phyloP scores from a whole-genome alignment of 2,888 invertebrate genomes.

The Stenichneumon culpator region DNA sequence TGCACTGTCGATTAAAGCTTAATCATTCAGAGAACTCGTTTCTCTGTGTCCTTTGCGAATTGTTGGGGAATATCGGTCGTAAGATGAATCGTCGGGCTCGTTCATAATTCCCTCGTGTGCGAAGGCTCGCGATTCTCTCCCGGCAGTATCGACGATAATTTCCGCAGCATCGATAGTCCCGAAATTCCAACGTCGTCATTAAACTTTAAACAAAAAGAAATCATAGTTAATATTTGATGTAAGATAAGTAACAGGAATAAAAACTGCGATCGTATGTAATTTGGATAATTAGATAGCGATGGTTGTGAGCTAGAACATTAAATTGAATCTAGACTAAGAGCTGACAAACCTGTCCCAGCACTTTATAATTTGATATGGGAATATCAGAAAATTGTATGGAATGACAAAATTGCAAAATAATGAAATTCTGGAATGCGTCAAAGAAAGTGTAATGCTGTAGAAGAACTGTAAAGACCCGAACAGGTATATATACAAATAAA shows the following conservation, averaged over 20 bases:
- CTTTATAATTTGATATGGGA: too few species aligned
- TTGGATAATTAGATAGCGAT: too few species aligned
- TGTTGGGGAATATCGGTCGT: conserved; percentile 26
- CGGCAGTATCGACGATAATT: background rate
- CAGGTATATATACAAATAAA: background rate
- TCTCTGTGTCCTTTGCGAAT: conserved; percentile 40
- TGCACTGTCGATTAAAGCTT: conserved; percentile 57
- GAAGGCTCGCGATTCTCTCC: background rate
- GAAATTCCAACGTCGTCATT: background rate
- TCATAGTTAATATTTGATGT: background rate
- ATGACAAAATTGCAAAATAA: too few species aligned
- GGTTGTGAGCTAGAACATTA: too few species aligned
- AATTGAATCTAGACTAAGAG: too few species aligned
- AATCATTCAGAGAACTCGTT: conserved; percentile 57
- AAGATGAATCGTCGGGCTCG: background rate
- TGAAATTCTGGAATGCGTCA: too few species aligned
- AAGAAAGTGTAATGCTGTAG: too few species aligned
- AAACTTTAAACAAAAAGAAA: background rate
- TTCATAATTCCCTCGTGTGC: background rate
- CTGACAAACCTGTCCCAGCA: too few species aligned
- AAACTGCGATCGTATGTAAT: too few species aligned
- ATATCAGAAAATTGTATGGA: too few species aligned
- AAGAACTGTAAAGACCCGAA: background rate
- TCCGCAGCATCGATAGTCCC: background rate
- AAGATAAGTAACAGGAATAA: too few species aligned